Conservation (phyloP, 2,888 invertebrate species). For the Folsomia candida region DNA sequence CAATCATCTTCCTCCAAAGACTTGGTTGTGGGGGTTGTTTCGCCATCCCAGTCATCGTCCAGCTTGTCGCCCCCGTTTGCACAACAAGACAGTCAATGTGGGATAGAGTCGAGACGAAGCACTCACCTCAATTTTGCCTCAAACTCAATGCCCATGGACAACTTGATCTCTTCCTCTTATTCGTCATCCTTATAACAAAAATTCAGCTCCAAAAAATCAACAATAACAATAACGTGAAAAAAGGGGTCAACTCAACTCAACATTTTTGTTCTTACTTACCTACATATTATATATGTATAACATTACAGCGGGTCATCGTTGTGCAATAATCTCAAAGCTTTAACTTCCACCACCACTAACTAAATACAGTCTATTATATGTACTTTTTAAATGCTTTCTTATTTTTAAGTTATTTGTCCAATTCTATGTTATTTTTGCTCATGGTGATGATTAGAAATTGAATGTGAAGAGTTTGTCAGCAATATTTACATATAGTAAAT, state of each 20-base stretch:
- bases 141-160: constrained; percentile 28
- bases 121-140: constrained; percentile 20
- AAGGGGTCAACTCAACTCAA: not conserved
- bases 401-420: too few species aligned
- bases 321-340: constrained; percentile 19
- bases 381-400: too few species aligned
- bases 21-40: not conserved
- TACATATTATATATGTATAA: not conserved
- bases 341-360: constrained; percentile 3
- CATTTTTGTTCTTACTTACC: not conserved
- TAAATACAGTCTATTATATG: not conserved
- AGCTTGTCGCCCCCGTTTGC: constrained; percentile 26
- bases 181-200: constrained; percentile 35
- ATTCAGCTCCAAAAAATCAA: not conserved
- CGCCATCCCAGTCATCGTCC: too few species aligned
- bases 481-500: too few species aligned
- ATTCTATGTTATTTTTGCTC: too few species aligned
- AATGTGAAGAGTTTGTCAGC: too few species aligned
- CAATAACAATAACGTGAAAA: not conserved
- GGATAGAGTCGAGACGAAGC: constrained; percentile 45
- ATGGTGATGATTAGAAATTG: too few species aligned
- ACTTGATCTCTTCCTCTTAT: constrained; percentile 47
- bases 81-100: constrained; percentile 49
- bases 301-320: not conserved
- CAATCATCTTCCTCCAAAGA: not conserved